A percentile compares a stretch with the other conserved stretches of the same genome.
phyloP scores from a whole-genome alignment of 2,888 invertebrate species.

The Heliconius hortense region DNA sequence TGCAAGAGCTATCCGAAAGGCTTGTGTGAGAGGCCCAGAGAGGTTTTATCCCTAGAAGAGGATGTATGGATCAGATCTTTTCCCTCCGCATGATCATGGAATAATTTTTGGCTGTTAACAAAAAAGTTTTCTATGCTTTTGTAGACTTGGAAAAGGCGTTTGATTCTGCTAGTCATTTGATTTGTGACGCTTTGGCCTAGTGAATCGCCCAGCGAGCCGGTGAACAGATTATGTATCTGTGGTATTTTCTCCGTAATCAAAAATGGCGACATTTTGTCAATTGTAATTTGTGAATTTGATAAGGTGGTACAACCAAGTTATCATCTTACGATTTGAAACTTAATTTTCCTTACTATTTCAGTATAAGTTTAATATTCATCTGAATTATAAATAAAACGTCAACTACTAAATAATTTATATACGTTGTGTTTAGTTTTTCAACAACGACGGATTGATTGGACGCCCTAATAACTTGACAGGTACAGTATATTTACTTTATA shows the following conservation, averaged over 20 bases:
- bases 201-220: neutral
- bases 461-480: constrained; percentile 4
- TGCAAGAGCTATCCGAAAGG: too few relatives aligned
- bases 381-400: neutral
- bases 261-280: constrained; percentile 4
- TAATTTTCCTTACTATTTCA: neutral
- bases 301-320: neutral
- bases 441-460: constrained; percentile 1
- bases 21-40: too few relatives aligned
- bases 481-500: neutral
- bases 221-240: neutral
- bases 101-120: too few relatives aligned
- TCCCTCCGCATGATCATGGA: too few relatives aligned
- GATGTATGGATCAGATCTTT: too few relatives aligned
- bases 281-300: neutral
- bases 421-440: neutral
- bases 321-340: neutral
- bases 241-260: neutral
- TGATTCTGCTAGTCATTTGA: neutral
- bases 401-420: neutral
- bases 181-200: neutral
- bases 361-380: neutral
- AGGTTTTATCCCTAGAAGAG: too few relatives aligned
- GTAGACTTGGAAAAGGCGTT: too few relatives aligned
- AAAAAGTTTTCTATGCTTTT: too few relatives aligned